Percentiles rank a stretch among this genome's conserved stretches.
These are phyloP conservation scores for Dysmachus trigonus DNA, from an alignment of 2,888 invertebrate genomes.

Conservation along the genomic window DNA sequence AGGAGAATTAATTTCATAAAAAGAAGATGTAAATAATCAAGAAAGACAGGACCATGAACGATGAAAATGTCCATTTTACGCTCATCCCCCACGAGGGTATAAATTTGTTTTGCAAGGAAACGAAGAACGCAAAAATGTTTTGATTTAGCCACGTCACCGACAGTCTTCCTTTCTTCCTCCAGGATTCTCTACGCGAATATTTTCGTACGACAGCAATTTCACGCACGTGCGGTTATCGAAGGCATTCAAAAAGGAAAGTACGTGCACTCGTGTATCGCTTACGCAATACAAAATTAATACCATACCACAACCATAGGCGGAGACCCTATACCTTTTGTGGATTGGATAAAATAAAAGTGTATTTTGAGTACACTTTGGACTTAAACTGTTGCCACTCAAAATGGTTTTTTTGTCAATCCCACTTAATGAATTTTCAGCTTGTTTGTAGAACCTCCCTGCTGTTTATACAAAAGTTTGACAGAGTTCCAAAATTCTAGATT, in stretches of 20 bases:
- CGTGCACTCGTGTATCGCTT: neutral
- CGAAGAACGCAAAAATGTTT: neutral
- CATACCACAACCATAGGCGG: neutral
- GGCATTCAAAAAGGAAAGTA: neutral
- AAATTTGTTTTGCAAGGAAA: neutral
- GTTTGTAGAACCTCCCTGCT: neutral
- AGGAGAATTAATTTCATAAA: neutral
- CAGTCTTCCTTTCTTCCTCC: neutral
- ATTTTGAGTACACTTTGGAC: neutral
- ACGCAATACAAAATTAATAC: neutral
- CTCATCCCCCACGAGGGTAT: neutral
- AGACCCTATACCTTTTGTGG: neutral
- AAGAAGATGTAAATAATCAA: neutral
- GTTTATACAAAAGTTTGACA: neutral
- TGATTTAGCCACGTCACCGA: neutral
- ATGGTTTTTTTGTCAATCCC: neutral
- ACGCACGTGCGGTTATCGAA: neutral
- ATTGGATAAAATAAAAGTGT: neutral
- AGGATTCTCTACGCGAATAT: neutral
- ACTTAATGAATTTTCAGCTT: neutral
- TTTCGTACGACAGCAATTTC: neutral
- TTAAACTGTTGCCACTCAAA: neutral
- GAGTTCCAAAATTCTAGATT: neutral
- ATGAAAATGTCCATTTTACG: neutral
- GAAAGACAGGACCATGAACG: neutral